Percentiles rank a stretch among this genome's conserved stretches.
phyloP scores from a whole-genome alignment of 1,140 invertebrate genomes.

The Nephila pilipes region DNA sequence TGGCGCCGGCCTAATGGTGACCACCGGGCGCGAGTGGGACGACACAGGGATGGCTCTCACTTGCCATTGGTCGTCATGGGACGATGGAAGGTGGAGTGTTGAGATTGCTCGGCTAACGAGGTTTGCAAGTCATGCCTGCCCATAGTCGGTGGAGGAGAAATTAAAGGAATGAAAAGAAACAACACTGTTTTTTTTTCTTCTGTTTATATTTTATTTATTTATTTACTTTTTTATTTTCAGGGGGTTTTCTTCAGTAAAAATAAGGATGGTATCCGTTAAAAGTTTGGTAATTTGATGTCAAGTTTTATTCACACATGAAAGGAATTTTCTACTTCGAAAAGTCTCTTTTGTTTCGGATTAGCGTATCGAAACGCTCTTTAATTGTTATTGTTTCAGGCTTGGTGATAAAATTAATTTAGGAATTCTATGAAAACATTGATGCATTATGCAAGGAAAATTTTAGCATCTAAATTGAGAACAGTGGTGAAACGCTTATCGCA shows the following conservation, averaged over 20 bases:
- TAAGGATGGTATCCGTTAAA: neutral
- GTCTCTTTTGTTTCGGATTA: no score
- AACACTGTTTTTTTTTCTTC: neutral
- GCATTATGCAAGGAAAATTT: no score
- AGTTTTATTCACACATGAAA: neutral
- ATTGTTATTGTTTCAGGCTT: no score
- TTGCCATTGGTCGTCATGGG: constrained; percentile 24
- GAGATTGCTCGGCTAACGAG: neutral
- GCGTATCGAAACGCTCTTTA: no score
- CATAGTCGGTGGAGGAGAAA: neutral
- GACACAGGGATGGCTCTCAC: constrained; percentile 21
- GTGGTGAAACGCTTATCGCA: no score
- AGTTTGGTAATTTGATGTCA: neutral
- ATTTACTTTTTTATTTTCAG: neutral
- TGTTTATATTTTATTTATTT: neutral
- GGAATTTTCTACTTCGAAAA: neutral
- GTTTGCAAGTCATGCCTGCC: constrained; percentile 23
- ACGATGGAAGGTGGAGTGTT: constrained; percentile 30
- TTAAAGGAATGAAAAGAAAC: constrained; percentile 25
- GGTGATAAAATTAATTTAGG: no score
- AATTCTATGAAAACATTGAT: no score
- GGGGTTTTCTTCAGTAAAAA: neutral
- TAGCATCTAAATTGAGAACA: no score
- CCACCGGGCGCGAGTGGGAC: constrained; percentile 22
- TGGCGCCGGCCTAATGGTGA: constrained; percentile 26